Evolutionary conservation across 2,113 vertebrate species (phyloP), one percentile per base, ranked within the genome.

Genomic region (Phrynosoma platyrhinos): DNA sequence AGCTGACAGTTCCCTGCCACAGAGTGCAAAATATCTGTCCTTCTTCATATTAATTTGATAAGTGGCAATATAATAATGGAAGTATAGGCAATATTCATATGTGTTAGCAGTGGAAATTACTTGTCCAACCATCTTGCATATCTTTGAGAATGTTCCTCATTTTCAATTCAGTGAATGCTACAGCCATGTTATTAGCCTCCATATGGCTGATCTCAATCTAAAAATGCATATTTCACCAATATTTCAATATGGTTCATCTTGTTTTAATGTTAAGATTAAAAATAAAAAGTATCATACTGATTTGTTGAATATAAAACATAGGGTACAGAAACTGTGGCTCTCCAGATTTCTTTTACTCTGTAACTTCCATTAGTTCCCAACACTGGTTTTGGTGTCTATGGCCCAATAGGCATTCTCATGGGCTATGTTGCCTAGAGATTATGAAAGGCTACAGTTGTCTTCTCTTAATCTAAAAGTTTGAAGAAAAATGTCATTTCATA

Each of bases 31-130:
- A 87, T 82, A 58, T 71, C 23, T 71, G 42, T 40, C 14, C 52
- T 58, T 76, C 64, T 82, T 82, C 71, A 77, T 82, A 32, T 8
- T 83, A 77, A 88, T 76, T 77, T 83, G 79, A 88, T 71, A 76
- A 68, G 71, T 40, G 75, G 40, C 62, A 53, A 66, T 82, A 36
- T 76, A 76, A 87, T 47, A 52, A 76, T 76, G 58, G 42, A 82
- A 82, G 55, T 66, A 52, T 32, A 40, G 40, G 40, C 58, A 66
- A 87, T 82, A 82, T 76, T 47, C 55, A 64, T 75, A 72, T 64
- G 53, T 47, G 53, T 62, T 82, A 82, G 30, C 2, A 52, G 23
- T 32, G 42, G 36, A 82, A 82, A 87, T 66, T 9, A 32, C 55
- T 82, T 42, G 79, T 76, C n/a, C n/a, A 52, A 87, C 30, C 23